Evolutionary conservation across 2,113 vertebrate species (phyloP).

Genomic region (Nycticryphes semicollaris): DNA sequence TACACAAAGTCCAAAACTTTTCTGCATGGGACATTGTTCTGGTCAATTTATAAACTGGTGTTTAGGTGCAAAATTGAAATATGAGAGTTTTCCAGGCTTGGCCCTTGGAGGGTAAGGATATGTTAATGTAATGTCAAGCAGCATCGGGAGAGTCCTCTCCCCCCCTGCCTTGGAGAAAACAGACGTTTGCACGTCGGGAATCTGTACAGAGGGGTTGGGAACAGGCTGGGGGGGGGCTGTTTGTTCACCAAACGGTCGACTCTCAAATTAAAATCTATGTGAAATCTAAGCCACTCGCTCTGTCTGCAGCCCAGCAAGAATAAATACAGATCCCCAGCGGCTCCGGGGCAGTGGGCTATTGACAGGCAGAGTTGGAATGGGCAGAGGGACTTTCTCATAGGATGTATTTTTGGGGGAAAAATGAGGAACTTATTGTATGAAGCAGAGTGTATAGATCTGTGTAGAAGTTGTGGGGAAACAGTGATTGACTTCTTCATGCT

Average conservation of each 20-base stretch:
- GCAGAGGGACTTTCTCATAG: fast-evolving
- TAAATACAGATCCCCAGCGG: fast-evolving
- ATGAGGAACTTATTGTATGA: fast-evolving
- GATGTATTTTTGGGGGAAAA: not conserved
- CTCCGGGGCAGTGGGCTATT: not conserved
- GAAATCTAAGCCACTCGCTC: fast-evolving
- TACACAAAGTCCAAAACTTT: not conserved
- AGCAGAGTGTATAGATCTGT: too few species aligned
- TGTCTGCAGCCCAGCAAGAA: not conserved
- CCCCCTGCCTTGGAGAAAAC: not conserved
- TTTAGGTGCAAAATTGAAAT: not conserved
- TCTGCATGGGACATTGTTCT: too few species aligned
- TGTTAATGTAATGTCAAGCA: fast-evolving
- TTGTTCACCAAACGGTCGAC: fast-evolving
- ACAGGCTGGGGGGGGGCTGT: not conserved
- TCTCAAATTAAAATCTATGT: not conserved
- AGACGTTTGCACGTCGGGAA: not conserved
- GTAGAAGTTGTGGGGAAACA: fast-evolving
- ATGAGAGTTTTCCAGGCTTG: not conserved
- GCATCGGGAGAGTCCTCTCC: too few species aligned
- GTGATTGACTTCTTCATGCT: not conserved
- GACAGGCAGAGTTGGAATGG: fast-evolving
- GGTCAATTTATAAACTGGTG: not conserved
- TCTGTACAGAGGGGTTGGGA: not conserved
- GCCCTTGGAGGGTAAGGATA: too few species aligned